A percentile compares a stretch with the other conserved stretches of the same genome.
Conservation (phyloP, 2,888 invertebrate genomes). For the Campaea margaritaria region DNA sequence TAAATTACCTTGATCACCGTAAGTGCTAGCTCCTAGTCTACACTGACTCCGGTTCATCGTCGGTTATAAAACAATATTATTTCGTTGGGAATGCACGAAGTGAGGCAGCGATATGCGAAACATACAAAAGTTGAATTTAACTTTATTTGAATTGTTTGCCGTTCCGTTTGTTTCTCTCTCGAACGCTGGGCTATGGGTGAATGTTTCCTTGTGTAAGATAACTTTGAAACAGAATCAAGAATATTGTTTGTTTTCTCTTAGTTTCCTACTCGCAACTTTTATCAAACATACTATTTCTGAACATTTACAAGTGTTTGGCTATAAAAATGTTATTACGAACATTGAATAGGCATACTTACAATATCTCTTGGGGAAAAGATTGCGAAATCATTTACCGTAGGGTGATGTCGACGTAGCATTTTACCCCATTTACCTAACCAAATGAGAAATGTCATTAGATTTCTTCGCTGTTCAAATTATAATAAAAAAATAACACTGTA, state of each 20-base stretch:
- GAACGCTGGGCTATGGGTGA: not conserved
- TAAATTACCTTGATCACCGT: not conserved
- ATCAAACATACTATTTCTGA: not conserved
- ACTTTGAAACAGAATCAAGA: not conserved
- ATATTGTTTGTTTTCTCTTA: not conserved
- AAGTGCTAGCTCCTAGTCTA: slow-evolving; percentile 9
- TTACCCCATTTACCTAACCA: too few relatives aligned
- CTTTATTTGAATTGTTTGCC: slow-evolving; percentile 14
- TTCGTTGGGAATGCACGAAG: slow-evolving; percentile 17
- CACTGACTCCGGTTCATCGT: slow-evolving; percentile 24
- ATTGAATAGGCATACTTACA: too few relatives aligned
- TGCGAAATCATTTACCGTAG: too few relatives aligned
- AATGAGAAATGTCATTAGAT: too few relatives aligned
- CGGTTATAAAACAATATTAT: slow-evolving; percentile 35
- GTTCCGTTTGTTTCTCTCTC: slow-evolving; percentile 10
- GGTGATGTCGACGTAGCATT: too few relatives aligned
- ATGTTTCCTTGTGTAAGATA: not conserved
- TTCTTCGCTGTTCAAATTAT: too few relatives aligned
- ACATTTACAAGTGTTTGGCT: not conserved
- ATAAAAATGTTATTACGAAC: not conserved
- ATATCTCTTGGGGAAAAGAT: too few relatives aligned
- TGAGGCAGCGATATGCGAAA: slow-evolving; percentile 17
- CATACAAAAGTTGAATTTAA: slow-evolving; percentile 19
- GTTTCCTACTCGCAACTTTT: not conserved
- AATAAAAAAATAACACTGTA: too few relatives aligned